phyloP scores from a whole-genome alignment of 1,140 invertebrate genomes.

The Penaeus indicus region DNA sequence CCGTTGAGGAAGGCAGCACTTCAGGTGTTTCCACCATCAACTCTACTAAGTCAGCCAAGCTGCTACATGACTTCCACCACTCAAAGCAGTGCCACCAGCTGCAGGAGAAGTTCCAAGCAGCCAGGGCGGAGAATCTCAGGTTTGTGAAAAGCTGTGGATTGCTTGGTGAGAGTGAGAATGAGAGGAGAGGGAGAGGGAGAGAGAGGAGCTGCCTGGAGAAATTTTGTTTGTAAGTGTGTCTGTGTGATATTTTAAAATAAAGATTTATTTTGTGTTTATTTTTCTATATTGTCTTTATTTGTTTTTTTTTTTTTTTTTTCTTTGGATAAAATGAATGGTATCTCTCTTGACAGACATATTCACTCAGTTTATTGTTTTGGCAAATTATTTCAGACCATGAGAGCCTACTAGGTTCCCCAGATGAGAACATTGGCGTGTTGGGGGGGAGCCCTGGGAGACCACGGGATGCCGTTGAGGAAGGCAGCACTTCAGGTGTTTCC shows the following conservation, averaged over 20 bases:
- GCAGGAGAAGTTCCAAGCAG: conserved; percentile 73
- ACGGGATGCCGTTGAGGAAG: conserved; percentile 73
- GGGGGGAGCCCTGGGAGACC: conserved; percentile 70
- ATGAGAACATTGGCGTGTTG: conserved; percentile 67
- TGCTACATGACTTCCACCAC: conserved; percentile 72
- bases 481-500: conserved; percentile 78
- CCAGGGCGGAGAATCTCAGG: conserved; percentile 75
- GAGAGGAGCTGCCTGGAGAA: no score
- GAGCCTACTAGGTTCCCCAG: conserved; percentile 65
- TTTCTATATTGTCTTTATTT: no score
- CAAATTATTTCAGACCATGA: conserved; percentile 49
- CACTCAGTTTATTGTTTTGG: no score
- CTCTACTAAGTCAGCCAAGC: conserved; percentile 71
- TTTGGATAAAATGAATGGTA: no score
- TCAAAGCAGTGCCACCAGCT: conserved; percentile 69
- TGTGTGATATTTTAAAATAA: no score
- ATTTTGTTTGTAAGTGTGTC: no score
- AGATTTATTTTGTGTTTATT: no score
- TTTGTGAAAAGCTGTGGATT: conserved; percentile 55
- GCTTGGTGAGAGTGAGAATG: no score
- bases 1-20: conserved; percentile 75
- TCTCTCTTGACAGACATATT: no score
- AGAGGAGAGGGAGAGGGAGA: no score
- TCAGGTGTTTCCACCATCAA: conserved; percentile 80
- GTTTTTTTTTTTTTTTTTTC: no score